phyloP scores from a whole-genome alignment of 2,113 vertebrate genomes.

The Spea multiplicata region DNA sequence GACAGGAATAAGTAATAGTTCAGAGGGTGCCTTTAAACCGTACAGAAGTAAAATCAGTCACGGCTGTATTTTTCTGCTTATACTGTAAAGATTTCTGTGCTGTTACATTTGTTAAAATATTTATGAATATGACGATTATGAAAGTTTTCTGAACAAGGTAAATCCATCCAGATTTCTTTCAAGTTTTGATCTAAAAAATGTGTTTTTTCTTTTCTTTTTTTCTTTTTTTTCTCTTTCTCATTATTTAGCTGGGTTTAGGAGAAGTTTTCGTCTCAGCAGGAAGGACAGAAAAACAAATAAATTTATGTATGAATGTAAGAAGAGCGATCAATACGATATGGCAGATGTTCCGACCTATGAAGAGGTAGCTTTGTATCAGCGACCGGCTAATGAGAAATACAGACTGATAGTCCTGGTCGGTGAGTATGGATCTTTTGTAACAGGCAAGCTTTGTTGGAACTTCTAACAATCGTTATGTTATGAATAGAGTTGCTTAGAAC shows the following conservation, averaged over 20 bases:
- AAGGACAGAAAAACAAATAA: conserved; percentile 96
- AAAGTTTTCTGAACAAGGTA: conserved; percentile 19
- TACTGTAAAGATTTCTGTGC: conserved; percentile 31
- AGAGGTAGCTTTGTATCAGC: conserved; percentile 80
- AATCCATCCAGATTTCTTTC: conserved; percentile 29
- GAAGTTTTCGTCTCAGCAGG: conserved; percentile 94
- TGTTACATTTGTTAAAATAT: conserved; percentile 47
- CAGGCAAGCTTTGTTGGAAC: conserved; percentile 27
- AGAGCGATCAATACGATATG: conserved; percentile 90
- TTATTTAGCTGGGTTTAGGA: conserved; percentile 78
- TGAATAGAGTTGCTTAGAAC: conserved; percentile 12
- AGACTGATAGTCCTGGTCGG: conserved; percentile 88
- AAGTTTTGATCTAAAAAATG: conserved; percentile 47
- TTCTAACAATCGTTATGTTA: background rate
- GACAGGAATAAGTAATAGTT: conserved; percentile 30
- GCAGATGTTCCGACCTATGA: conserved; percentile 93
- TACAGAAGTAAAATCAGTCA: conserved; percentile 38
- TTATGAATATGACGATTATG: conserved; percentile 42
- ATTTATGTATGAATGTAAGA: conserved; percentile 96
- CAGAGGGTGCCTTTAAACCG: conserved; percentile 35
- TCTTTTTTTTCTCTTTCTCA: too few relatives aligned
- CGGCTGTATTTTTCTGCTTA: conserved; percentile 15
- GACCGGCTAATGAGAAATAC: conserved; percentile 77
- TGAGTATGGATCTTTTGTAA: conserved; percentile 64
- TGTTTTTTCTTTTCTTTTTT: conserved; percentile 53